Evolutionary conservation across 2,797 vertebrate species (phyloP).

Genomic region (Macropodus opercularis): DNA sequence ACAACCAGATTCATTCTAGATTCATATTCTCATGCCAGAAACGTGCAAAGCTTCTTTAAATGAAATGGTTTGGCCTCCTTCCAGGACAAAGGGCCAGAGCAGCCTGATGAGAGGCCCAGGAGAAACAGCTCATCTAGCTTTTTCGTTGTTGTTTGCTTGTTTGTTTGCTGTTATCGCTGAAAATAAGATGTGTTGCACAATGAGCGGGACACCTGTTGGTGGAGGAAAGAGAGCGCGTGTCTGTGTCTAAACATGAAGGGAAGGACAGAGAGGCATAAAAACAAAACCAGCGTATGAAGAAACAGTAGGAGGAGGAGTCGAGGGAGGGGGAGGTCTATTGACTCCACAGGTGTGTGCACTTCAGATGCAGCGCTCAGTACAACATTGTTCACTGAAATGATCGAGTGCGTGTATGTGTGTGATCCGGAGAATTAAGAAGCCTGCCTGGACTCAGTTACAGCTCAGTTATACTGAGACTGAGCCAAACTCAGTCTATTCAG

Average conservation of each 20-base stretch:
- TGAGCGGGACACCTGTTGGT: conserved; percentile 34
- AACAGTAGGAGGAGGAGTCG: neutral
- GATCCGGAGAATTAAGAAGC: conserved; percentile 43
- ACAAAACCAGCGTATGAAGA: conserved; percentile 3
- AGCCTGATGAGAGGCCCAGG: neutral
- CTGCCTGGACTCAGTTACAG: conserved; percentile 34
- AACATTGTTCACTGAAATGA: conserved; percentile 11
- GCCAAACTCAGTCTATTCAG: conserved; percentile 6
- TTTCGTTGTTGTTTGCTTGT: too few relatives aligned
- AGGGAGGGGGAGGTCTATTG: conserved; percentile 36
- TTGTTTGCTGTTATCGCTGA: neutral
- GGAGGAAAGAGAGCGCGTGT: conserved; percentile 8
- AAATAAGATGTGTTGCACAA: neutral
- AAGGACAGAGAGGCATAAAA: conserved; percentile 1
- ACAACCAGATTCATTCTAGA: neutral
- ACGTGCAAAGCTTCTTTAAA: neutral
- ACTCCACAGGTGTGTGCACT: conserved; percentile 64
- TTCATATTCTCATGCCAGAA: too few relatives aligned
- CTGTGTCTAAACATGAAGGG: conserved; percentile 1
- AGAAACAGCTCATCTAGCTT: neutral
- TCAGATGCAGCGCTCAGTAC: conserved; percentile 37
- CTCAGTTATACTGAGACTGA: conserved; percentile 13
- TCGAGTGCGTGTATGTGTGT: conserved; percentile 10
- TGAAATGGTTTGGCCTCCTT: neutral
- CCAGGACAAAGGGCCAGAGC: neutral